phyloP scores from a whole-genome alignment of 1,140 invertebrate genomes.

The Aphaenogaster ashmeadi region DNA sequence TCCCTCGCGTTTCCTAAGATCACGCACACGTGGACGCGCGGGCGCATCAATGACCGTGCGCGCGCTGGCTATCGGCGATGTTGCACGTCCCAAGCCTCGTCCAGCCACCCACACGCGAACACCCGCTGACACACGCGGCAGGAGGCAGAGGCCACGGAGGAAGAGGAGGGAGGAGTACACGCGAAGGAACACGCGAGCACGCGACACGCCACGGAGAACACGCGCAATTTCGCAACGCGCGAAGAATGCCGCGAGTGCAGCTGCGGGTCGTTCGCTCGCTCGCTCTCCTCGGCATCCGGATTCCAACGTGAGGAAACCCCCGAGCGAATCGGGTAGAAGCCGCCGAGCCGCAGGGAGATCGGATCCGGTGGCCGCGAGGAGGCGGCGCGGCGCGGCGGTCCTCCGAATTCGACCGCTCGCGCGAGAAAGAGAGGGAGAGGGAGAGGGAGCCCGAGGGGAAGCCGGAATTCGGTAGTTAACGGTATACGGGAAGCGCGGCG shows the following conservation, averaged over 20 bases:
- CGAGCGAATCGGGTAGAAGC: conserved; percentile 35
- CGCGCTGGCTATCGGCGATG: not conserved
- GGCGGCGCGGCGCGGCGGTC: not conserved
- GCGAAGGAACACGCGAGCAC: conserved; percentile 28
- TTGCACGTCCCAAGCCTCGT: not conserved
- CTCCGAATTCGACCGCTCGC: conserved; percentile 1
- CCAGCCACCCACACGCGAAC: conserved; percentile 38
- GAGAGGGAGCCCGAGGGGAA: not conserved
- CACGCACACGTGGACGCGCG: conserved; percentile 5
- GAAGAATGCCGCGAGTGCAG: conserved; percentile 57
- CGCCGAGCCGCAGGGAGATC: not conserved
- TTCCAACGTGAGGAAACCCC: conserved; percentile 55
- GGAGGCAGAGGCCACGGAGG: not conserved
- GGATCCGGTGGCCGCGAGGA: not conserved
- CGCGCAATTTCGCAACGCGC: conserved; percentile 56
- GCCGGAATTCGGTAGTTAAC: conserved; percentile 69
- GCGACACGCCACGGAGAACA: conserved; percentile 41
- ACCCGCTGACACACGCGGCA: conserved; percentile 7
- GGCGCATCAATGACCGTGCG: conserved; percentile 12
- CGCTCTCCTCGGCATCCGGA: conserved; percentile 35
- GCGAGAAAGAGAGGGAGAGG: not conserved
- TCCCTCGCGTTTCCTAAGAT: not conserved
- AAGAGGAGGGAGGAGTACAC: not conserved
- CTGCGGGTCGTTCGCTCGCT: conserved; percentile 28
- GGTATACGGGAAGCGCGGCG: conserved; percentile 58